A percentile compares a stretch with the other conserved stretches of the same genome.
These are phyloP conservation scores for Euwallacea similis DNA, from an alignment of 1,140 invertebrate species.

Conservation along the genomic window DNA sequence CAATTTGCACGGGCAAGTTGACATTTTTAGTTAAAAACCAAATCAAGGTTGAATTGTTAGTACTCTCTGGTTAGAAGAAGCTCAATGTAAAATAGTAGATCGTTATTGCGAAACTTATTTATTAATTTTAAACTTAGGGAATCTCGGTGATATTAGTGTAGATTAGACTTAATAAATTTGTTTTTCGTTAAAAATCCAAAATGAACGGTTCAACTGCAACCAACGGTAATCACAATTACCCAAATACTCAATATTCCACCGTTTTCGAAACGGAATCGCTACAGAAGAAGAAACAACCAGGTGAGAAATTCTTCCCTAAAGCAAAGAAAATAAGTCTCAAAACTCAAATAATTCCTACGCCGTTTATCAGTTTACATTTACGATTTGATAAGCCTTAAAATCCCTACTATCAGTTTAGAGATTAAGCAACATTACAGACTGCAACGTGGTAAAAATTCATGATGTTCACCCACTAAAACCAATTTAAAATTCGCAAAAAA, in stretches of 20 bases:
- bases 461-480: too few relatives aligned
- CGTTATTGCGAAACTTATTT: neutral
- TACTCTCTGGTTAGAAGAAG: neutral
- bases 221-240: conserved; percentile 18
- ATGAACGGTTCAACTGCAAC: conserved; percentile 26
- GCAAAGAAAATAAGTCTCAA: too few relatives aligned
- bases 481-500: too few relatives aligned
- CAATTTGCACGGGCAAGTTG: neutral
- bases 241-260: conserved; percentile 9
- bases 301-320: neutral
- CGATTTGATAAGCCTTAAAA: too few relatives aligned
- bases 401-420: too few relatives aligned
- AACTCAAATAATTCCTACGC: too few relatives aligned
- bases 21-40: too few relatives aligned
- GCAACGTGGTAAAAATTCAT: too few relatives aligned
- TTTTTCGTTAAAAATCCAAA: neutral
- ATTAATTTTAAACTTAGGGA: neutral
- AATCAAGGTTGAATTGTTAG: neutral
- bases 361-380: too few relatives aligned
- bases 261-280: conserved; percentile 19
- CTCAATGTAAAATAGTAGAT: neutral
- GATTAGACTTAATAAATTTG: neutral
- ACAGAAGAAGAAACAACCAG: conserved; percentile 20
- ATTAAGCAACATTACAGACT: too few relatives aligned
- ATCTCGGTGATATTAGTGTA: conserved; percentile 21